phyloP scores from a whole-genome alignment of 2,113 vertebrate genomes.

The Synodontis membranacea region DNA sequence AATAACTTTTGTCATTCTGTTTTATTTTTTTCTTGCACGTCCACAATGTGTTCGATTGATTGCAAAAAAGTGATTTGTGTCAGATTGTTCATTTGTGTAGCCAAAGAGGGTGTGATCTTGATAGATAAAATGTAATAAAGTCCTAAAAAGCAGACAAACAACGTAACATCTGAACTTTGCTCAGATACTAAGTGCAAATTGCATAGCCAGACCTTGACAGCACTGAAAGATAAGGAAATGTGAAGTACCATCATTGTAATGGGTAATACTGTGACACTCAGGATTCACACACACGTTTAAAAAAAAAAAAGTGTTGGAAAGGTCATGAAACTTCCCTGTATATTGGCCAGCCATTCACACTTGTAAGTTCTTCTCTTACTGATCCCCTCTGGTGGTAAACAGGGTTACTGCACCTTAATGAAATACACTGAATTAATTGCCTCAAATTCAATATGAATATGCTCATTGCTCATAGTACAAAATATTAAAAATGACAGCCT shows the following conservation, averaged over 20 bases:
- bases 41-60: not conserved
- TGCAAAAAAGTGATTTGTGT: not conserved
- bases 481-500: not conserved
- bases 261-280: not conserved
- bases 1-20: not conserved
- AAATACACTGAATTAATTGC: not conserved
- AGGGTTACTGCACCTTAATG: not conserved
- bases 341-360: not conserved
- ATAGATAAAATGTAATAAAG: not conserved
- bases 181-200: not conserved
- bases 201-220: not conserved
- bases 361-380: not conserved
- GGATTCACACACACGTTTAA: not conserved
- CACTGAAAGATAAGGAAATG: not conserved
- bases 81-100: not conserved
- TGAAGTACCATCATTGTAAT: not conserved
- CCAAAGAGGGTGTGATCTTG: not conserved
- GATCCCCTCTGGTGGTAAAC: constrained; percentile 37
- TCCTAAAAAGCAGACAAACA: not conserved
- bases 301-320: not conserved
- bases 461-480: not conserved
- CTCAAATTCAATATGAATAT: not conserved
- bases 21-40: not conserved
- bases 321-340: not conserved
- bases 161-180: not conserved